Base-by-base conservation (phyloP, 2,113 vertebrate species). In the Acrocephalus kingi region DNA sequence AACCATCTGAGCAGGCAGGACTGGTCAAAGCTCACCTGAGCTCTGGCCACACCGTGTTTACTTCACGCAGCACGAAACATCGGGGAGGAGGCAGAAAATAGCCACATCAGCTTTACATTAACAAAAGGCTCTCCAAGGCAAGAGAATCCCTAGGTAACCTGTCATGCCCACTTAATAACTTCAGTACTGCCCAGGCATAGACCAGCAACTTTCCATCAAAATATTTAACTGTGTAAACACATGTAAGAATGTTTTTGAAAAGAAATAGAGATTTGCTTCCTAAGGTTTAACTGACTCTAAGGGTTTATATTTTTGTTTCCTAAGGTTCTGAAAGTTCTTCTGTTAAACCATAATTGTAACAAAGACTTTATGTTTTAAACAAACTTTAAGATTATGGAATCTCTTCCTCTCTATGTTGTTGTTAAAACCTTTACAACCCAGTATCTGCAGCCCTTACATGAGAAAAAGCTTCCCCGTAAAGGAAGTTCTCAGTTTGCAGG, bases 1-100 rank as follows among this genome's bases (percentile, higher is more conserved):
- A 82, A 71, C 55, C 39, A 56, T 20, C 19, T 83, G 33, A 80
- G 56, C 82, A 84, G 62, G 22, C 54, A 58, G 76, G 31, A 23
- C 63, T 73, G 71, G 73, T 55, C 90, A 95, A 86, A 93, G 94
- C 86, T 91, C 81, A 89, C 77, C 83, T 90, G 61, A 2, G 11
- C 20, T 67, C 51, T 17, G 82, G 58, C 75, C 77, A 46, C 27
- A 39, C 7, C 2, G 15, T 45, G 30, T 86, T 91, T 83, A 66
- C 71, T 89, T 66, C 94, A 74, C 2, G 67, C 77, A 84, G 74
- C n/a, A 27, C 7, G 15, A 86, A 33, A 22, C 41, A 11, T 5
- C 77, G 41, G n/a, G 41, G 45, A 68, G 74, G 46, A 23, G 28
- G 64, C 35, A 49, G 55, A 49, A 59, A 91, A 39, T 15, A 52